These are phyloP conservation scores for Acanthosepion pharaonis DNA, from an alignment of 2,888 invertebrate genomes.

Conservation along the genomic window DNA sequence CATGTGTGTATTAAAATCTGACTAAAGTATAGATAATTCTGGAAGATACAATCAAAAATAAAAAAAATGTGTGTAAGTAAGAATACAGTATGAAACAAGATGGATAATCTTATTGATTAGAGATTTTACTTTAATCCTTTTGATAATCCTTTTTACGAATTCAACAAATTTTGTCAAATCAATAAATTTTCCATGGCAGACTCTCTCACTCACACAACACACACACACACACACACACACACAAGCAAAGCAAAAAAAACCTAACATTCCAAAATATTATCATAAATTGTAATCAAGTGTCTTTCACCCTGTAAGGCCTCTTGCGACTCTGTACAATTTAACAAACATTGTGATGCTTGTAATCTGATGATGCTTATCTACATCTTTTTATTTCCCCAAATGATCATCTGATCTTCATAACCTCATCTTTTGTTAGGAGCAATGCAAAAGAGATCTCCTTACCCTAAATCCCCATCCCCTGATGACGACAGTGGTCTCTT, in stretches of 20 bases:
- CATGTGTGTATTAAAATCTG: no score
- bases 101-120: no score
- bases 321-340: not conserved
- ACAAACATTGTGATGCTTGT: not conserved
- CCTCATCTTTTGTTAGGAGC: constrained; percentile 4
- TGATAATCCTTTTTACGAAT: no score
- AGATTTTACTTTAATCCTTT: no score
- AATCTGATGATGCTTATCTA: not conserved
- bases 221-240: no score
- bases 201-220: not conserved
- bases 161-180: not conserved
- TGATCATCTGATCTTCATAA: not conserved
- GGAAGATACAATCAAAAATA: no score
- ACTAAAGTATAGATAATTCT: no score
- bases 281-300: constrained; percentile 1
- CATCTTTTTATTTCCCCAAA: not conserved
- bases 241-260: not conserved
- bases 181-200: not conserved
- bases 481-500: not conserved
- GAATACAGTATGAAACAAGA: no score
- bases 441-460: not conserved
- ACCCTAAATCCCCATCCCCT: not conserved
- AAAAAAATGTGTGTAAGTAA: no score
- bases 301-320: not conserved
- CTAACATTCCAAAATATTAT: not conserved